These are phyloP conservation scores for Halcyon smyrnensis DNA, from an alignment of 2,797 vertebrate genomes.

Conservation along the genomic window DNA sequence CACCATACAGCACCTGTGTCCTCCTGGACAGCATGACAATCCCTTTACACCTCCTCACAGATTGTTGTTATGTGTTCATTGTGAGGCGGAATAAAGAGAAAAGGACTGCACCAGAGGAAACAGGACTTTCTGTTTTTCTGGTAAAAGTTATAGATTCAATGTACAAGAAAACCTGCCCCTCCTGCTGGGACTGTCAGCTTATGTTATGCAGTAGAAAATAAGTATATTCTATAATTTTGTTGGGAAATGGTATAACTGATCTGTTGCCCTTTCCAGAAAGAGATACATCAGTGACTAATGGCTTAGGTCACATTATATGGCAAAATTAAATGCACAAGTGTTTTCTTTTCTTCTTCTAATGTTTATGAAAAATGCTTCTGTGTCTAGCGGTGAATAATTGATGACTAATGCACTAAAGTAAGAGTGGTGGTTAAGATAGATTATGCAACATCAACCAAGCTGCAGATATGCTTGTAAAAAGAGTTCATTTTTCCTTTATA, in stretches of 20 bases:
- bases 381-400: constrained; percentile 43
- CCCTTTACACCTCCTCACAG: background rate
- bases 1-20: background rate
- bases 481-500: background rate
- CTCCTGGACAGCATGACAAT: background rate
- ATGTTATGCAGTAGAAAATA: background rate
- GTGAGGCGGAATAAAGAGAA: background rate
- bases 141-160: background rate
- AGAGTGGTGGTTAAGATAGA: constrained; percentile 40
- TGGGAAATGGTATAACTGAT: constrained; percentile 11
- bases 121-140: background rate
- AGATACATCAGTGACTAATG: constrained; percentile 52
- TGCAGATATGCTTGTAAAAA: background rate
- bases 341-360: background rate
- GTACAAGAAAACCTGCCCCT: background rate
- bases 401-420: constrained; percentile 46
- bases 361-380: constrained; percentile 22
- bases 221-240: background rate
- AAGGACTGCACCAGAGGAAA: background rate
- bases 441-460: background rate
- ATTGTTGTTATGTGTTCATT: background rate
- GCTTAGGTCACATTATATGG: background rate
- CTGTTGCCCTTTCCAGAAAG: constrained; percentile 59
- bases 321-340: constrained; percentile 39
- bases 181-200: background rate